These are phyloP conservation scores for Caenorhabditis sp. DNA, from an alignment of 2,888 invertebrate species.

Conservation along the genomic window DNA sequence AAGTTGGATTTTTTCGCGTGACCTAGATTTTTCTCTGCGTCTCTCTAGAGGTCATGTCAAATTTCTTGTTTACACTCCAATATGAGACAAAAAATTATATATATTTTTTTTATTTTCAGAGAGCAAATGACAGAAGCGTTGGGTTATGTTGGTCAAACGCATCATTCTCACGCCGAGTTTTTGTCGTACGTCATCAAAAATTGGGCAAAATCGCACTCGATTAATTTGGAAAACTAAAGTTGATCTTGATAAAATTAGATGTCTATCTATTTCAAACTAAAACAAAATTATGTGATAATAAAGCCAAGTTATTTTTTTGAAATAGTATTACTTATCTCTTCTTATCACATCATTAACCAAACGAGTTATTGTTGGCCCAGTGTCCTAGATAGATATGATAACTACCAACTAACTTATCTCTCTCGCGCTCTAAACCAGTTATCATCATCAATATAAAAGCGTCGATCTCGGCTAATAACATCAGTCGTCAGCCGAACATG, in stretches of 20 bases:
- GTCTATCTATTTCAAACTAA: no score
- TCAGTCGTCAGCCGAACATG: constrained; percentile 48
- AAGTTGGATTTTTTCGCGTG: no score
- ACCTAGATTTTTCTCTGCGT: no score
- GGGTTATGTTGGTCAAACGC: constrained; percentile 20
- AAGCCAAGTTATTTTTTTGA: no score
- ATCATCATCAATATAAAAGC: not conserved
- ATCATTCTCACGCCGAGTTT: constrained; percentile 41
- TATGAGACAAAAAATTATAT: no score
- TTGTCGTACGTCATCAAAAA: constrained; percentile 16
- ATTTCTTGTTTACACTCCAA: no score
- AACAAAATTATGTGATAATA: no score
- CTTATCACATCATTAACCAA: not conserved
- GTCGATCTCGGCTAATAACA: not conserved
- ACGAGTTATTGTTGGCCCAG: constrained; percentile 21
- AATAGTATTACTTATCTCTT: not conserved
- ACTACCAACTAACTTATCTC: not conserved
- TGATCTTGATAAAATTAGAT: constrained; percentile 3
- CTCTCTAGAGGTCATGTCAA: not conserved
- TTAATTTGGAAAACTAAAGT: not conserved
- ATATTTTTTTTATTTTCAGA: constrained; percentile 12
- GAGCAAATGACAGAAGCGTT: constrained; percentile 46
- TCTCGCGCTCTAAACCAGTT: constrained; percentile 3
- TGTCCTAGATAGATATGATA: constrained; percentile 20
- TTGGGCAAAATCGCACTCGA: constrained; percentile 22